Evolutionary conservation across 64 coral and sea anemone genomes (phyloP).

Genomic region (Cladopsammia gracilis): DNA sequence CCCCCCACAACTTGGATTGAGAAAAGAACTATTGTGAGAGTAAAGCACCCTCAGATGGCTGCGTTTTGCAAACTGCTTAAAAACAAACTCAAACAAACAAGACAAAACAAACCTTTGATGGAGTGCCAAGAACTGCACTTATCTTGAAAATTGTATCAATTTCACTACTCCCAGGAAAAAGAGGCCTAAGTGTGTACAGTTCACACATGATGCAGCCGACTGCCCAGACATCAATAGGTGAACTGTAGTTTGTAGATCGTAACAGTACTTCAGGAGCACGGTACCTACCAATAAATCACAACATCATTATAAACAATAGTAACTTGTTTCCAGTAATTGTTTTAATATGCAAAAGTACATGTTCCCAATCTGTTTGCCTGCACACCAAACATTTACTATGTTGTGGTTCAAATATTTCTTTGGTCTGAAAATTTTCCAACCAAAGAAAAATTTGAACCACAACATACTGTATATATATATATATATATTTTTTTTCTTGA

Average conservation of each 20-base stretch:
- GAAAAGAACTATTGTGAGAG: too few relatives aligned
- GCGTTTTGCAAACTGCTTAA: too few relatives aligned
- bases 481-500: too few relatives aligned
- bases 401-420: too few relatives aligned
- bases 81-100: neutral
- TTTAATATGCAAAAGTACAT: too few relatives aligned
- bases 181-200: slow-evolving; percentile 91
- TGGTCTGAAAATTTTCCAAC: too few relatives aligned
- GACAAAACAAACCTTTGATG: slow-evolving; percentile 77
- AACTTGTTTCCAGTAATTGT: neutral
- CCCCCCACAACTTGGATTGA: too few relatives aligned
- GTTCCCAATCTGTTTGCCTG: too few relatives aligned
- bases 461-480: too few relatives aligned
- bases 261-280: slow-evolving; percentile 95
- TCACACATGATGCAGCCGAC: slow-evolving; percentile 99
- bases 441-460: too few relatives aligned
- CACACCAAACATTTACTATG: too few relatives aligned
- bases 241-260: slow-evolving; percentile 97
- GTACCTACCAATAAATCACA: slow-evolving; percentile 59
- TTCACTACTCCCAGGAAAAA: slow-evolving; percentile 99
- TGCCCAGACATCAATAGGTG: slow-evolving; percentile 97
- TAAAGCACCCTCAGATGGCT: too few relatives aligned
- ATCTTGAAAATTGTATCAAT: slow-evolving; percentile 99
- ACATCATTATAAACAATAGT: neutral
- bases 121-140: slow-evolving; percentile 90